Evolutionary conservation across 1,140 invertebrate species (phyloP), one percentile per base, ranked within the genome.

Genomic region (Matsumurasca onukii): DNA sequence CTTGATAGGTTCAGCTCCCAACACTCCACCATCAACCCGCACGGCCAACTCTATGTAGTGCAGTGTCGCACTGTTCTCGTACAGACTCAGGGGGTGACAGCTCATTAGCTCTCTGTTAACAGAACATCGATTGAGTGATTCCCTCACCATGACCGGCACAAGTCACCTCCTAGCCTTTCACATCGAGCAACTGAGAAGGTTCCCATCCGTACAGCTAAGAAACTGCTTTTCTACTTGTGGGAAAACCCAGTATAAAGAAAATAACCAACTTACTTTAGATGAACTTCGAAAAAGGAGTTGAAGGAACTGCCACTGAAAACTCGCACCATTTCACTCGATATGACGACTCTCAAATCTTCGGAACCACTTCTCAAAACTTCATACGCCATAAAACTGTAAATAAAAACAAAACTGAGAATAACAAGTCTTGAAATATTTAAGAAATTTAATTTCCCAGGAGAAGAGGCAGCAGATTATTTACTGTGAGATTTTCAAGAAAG

Each of bases 21-120:
- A 27, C 71, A 57, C 55, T 77, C 49, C 69, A 78, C 81, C 69
- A 78, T 80, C 62, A 80, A 80, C 31, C 72, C 85, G 83, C 66
- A 89, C 88, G 22, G 86, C 89, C 70, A 95, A 81, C 79, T 94
- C 91, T 72, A 95, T 89, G 74, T 91, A 93, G 78, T 89, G 85
- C 39, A 82, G 70, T 1, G 75, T 79, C 1, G 81, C 81, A 22
- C 80, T 80, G n/a, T 79, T 79, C 73, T 80, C 83, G 2, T 80
- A 74, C 67, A 82, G 81, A 51, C 80, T 75, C 70, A 86, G 82
- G 25, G 85, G 83, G 68, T 83, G 77, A 77, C 86, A 86, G 71
- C 83, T 80, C 74, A 89, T 74, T 71, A 90, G 76, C 79, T 89
- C 84, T 74, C 82, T 80, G 76, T 70, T 79, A 79, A 73, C 48